These are phyloP conservation scores for Drosophila mayaguana DNA, from an alignment of 2,888 invertebrate genomes.

Conservation along the genomic window DNA sequence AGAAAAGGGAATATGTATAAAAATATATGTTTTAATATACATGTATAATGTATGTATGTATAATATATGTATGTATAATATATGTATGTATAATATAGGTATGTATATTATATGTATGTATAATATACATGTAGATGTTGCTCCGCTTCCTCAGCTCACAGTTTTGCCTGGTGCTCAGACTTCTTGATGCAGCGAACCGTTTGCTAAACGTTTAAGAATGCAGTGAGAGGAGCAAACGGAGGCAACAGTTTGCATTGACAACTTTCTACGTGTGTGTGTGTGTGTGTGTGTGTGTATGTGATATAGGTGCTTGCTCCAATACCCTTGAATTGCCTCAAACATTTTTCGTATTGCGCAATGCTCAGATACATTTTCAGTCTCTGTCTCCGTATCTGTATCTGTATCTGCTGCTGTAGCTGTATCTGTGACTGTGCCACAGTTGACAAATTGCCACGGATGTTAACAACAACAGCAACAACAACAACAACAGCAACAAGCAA, in stretches of 20 bases:
- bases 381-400: constrained; percentile 1
- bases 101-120: too few relatives aligned
- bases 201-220: constrained; percentile 14
- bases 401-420: constrained; percentile 1
- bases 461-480: constrained; percentile 27
- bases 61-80: too few relatives aligned
- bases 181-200: neutral
- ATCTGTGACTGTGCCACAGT: constrained; percentile 32
- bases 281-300: neutral
- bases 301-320: neutral
- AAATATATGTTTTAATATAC: too few relatives aligned
- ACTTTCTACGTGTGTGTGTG: too few relatives aligned
- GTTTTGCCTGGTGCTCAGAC: too few relatives aligned
- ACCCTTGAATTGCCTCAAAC: constrained; percentile 41
- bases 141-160: too few relatives aligned
- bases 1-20: too few relatives aligned
- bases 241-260: too few relatives aligned
- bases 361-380: constrained; percentile 34
- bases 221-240: neutral
- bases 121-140: too few relatives aligned
- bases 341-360: constrained; percentile 55
- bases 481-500: constrained; percentile 30
- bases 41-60: too few relatives aligned
- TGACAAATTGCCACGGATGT: constrained; percentile 67
- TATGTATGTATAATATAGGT: too few relatives aligned